Conservation (phyloP, 1,140 invertebrate genomes). For the Lasioglossum albipes region DNA sequence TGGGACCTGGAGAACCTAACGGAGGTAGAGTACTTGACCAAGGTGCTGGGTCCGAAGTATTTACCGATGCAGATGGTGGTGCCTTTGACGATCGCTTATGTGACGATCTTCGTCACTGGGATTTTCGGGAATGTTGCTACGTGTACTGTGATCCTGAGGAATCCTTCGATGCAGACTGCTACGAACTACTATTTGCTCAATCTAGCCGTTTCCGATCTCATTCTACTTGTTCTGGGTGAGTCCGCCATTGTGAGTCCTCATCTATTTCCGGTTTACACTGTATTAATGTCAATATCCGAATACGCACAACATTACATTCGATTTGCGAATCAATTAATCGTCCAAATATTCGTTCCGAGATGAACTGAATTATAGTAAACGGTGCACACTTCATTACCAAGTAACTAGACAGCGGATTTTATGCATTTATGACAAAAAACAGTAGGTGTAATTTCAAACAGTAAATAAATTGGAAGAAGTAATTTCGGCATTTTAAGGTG, state of each 20-base stretch:
- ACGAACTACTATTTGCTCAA: conserved; percentile 97
- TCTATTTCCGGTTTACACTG: too few species aligned
- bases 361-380: too few species aligned
- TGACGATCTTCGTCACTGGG: conserved; percentile 91
- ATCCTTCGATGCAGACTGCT: conserved; percentile 90
- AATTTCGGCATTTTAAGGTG: too few species aligned
- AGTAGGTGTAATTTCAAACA: too few species aligned
- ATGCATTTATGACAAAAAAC: too few species aligned
- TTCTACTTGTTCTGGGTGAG: conserved; percentile 87
- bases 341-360: too few species aligned
- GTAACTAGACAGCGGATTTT: too few species aligned
- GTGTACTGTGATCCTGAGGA: conserved; percentile 92
- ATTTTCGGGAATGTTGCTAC: conserved; percentile 93
- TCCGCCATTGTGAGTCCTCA: background rate
- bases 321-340: too few species aligned
- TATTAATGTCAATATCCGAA: too few species aligned
- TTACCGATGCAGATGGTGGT: conserved; percentile 78
- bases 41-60: conserved; percentile 76
- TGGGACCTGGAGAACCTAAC: conserved; percentile 67
- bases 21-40: conserved; percentile 73
- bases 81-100: conserved; percentile 87
- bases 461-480: too few species aligned
- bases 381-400: too few species aligned
- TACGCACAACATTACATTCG: too few species aligned
- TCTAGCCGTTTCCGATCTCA: conserved; percentile 88